These are phyloP conservation scores for Leptoclinus maculatus DNA, from an alignment of 2,797 vertebrate genomes.

Conservation along the genomic window DNA sequence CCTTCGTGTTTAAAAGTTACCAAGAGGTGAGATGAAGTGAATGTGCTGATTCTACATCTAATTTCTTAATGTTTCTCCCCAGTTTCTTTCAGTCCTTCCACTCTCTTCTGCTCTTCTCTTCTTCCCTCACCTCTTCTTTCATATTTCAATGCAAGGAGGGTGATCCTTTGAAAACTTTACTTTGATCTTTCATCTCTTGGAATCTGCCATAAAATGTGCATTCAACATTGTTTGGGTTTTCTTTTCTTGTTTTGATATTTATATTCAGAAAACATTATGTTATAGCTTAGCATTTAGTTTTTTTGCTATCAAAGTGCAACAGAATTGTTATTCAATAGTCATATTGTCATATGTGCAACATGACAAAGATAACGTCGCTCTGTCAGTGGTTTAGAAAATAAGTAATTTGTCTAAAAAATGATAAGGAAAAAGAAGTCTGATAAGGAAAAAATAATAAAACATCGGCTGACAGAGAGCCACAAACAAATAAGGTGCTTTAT, in stretches of 20 bases:
- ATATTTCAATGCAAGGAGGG: background rate
- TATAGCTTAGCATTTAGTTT: background rate
- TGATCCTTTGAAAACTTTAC: background rate
- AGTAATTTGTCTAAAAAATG: constrained; percentile 29
- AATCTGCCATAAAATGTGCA: background rate
- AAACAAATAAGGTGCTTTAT: constrained; percentile 47
- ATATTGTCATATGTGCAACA: constrained; percentile 1
- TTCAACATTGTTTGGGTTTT: constrained; percentile 4
- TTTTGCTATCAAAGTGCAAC: constrained; percentile 14
- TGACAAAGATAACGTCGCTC: constrained; percentile 17
- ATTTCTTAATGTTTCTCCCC: background rate
- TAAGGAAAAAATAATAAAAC: constrained; percentile 19
- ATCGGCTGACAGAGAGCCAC: constrained; percentile 15
- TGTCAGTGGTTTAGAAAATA: constrained; percentile 21
- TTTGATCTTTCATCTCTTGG: background rate
- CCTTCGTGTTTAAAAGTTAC: constrained; percentile 17
- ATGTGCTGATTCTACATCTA: constrained; percentile 15
- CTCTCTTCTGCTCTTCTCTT: background rate
- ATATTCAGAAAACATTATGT: constrained; percentile 9
- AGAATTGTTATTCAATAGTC: constrained; percentile 15
- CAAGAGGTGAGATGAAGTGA: constrained; percentile 20
- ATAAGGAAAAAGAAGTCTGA: constrained; percentile 37
- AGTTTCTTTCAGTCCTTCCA: background rate
- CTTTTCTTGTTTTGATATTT: constrained; percentile 31
- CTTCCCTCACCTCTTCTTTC: background rate